Evolutionary conservation across 2,113 vertebrate genomes (phyloP), one percentile per base, ranked within the genome.

Genomic region (Crotalus viridis): DNA sequence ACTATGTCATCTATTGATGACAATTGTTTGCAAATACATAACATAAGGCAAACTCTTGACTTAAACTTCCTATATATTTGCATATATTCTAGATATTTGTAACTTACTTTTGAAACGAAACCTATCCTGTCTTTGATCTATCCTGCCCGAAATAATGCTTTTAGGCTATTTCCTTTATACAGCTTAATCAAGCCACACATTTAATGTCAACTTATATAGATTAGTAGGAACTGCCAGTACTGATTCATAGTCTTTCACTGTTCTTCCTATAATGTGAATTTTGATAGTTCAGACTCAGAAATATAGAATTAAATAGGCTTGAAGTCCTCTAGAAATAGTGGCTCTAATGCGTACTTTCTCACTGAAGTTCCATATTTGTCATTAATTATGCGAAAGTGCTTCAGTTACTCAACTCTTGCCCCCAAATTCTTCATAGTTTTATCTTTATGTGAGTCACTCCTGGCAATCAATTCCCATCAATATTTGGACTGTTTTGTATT

Each of bases 401-500:
- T 95, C 55, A 93, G 61, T 26, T 90, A 59, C 91, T 95, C 54
- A 94, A 59, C 39, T 24, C 56, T 69, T 94, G 94, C 89, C 95
- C 64, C 95, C 96, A 91, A 95, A 92, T 64, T 95, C 39, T 94
- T 96, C 96, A 93, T 85, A 91, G 87, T 94, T 95, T 64, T 94
- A 94, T 94, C 93, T 92, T 96, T 95, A 91, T 91, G 87, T 97
- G 97, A 97, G 93, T 96, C 96, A 97, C 64, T 95, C 91, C 88
- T 94, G 91, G 74, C 94, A 96, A 96, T 96, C 94, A 95, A 86
- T 90, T 93, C 87, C 88, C 95, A 94, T 95, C 95, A 93, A 88
- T 95, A 95, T 95, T 97, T 95, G 95, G 95, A 95, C 85, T 95
- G 95, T 93, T 96, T 94, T 96, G 96, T 96, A 96, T 95, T 96